phyloP scores from a whole-genome alignment of 2,113 vertebrate species.

The Chionis minor region DNA sequence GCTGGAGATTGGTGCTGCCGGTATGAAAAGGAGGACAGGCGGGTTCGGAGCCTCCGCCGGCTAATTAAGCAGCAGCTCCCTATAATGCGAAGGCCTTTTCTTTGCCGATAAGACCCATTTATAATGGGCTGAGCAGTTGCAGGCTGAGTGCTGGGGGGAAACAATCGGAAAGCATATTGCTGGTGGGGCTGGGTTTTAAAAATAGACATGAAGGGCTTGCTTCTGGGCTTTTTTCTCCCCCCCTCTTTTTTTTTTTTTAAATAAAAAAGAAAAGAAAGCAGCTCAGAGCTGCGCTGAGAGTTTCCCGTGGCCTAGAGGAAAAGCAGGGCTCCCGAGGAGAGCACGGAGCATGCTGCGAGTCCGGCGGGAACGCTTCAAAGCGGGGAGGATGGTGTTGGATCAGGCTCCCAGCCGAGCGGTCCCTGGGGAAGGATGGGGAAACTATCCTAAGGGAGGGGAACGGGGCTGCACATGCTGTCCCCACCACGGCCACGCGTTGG shows the following conservation, averaged over 20 bases:
- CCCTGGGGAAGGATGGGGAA: not conserved
- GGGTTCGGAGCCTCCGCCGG: slow-evolving; percentile 29
- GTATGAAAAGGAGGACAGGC: slow-evolving; percentile 52
- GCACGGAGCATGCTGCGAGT: not conserved
- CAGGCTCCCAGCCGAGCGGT: fast-evolving
- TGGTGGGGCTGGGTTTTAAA: slow-evolving; percentile 61
- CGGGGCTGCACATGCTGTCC: not conserved
- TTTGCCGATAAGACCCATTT: slow-evolving; percentile 59
- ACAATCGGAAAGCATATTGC: slow-evolving; percentile 61
- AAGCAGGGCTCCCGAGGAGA: not conserved
- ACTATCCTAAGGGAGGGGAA: not conserved
- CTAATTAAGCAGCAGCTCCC: slow-evolving; percentile 69
- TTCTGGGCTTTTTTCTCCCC: not conserved
- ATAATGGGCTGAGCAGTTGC: slow-evolving; percentile 44
- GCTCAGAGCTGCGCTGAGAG: not conserved
- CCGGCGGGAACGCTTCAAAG: not conserved
- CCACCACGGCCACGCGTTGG: not conserved
- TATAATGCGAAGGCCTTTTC: slow-evolving; percentile 58
- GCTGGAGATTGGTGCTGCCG: slow-evolving; percentile 47
- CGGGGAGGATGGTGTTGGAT: not conserved
- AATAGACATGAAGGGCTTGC: slow-evolving; percentile 63
- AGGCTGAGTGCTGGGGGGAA: slow-evolving; percentile 54
- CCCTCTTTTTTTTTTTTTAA: not conserved
- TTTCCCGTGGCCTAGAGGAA: slow-evolving; percentile 21
- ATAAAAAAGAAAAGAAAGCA: slow-evolving; percentile 18